Evolutionary conservation across 2,888 invertebrate species (phyloP).

Genomic region (Acrobasis suavella): DNA sequence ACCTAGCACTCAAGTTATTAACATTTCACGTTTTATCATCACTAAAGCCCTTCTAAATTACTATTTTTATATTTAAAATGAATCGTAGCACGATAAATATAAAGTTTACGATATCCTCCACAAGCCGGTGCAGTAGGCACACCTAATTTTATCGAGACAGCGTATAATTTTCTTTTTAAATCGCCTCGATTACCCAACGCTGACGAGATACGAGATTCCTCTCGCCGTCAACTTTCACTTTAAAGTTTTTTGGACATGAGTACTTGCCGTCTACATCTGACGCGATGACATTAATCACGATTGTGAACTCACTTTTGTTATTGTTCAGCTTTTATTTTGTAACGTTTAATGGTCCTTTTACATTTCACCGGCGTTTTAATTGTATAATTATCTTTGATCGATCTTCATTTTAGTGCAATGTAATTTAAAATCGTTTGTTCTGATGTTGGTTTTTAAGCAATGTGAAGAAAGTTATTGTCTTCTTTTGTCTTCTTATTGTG

Average conservation of each 20-base stretch:
- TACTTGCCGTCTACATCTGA: slow-evolving; percentile 30
- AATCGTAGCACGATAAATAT: slow-evolving; percentile 8
- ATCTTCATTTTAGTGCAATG: not conserved
- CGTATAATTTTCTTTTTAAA: slow-evolving; percentile 62
- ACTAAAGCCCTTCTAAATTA: too few relatives aligned
- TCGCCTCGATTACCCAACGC: slow-evolving; percentile 68
- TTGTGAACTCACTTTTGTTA: slow-evolving; percentile 20
- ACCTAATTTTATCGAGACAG: slow-evolving; percentile 23
- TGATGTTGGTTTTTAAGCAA: not conserved
- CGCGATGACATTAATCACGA: slow-evolving; percentile 41
- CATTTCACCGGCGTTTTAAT: slow-evolving; percentile 19
- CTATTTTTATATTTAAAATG: not conserved
- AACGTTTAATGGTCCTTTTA: slow-evolving; percentile 16
- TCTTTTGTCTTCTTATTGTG: too few relatives aligned
- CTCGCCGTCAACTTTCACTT: slow-evolving; percentile 77
- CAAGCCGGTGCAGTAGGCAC: not conserved
- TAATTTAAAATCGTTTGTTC: not conserved
- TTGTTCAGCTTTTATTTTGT: slow-evolving; percentile 15
- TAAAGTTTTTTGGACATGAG: slow-evolving; percentile 65
- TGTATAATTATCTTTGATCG: not conserved
- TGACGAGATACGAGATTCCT: slow-evolving; percentile 68
- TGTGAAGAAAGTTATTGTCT: not conserved
- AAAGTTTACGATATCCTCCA: slow-evolving; percentile 14
- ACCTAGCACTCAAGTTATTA: too few relatives aligned
- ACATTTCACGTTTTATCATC: too few relatives aligned